phyloP scores from a whole-genome alignment of 1,140 invertebrate genomes.

The Heliothis subflexa region DNA sequence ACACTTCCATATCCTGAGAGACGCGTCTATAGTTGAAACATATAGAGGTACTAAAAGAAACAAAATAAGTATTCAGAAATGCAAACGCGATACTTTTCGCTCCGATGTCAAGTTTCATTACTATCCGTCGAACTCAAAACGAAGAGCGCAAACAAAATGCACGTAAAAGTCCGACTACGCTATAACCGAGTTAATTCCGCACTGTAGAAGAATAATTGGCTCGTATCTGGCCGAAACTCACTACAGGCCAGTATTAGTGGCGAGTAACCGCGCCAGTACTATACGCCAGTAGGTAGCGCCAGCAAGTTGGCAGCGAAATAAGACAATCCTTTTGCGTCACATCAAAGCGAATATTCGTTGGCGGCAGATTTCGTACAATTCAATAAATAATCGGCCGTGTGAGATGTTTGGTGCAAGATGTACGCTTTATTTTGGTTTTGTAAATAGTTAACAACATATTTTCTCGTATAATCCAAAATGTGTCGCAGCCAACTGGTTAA shows the following conservation, averaged over 20 bases:
- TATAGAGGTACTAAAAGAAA: not conserved
- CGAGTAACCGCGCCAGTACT: not conserved
- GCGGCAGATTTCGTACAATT: constrained; percentile 53
- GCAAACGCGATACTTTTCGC: not conserved
- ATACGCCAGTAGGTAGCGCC: not conserved
- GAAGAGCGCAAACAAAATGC: not conserved
- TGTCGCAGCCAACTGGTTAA: too few relatives aligned
- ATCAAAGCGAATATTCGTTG: constrained; percentile 50
- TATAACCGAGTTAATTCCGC: constrained; percentile 17
- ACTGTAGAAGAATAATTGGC: constrained; percentile 25
- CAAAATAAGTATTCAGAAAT: too few relatives aligned
- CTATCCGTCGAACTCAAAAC: not conserved
- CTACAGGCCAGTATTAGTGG: not conserved
- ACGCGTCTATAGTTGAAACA: too few relatives aligned
- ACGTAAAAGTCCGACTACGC: constrained; percentile 5
- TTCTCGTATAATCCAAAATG: too few relatives aligned
- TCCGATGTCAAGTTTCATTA: constrained; percentile 14
- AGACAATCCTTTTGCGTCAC: constrained; percentile 54
- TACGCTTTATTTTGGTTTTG: not conserved
- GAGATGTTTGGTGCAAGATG: constrained; percentile 47
- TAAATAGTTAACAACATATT: too few relatives aligned
- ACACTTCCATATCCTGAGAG: too few relatives aligned
- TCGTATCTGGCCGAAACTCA: not conserved
- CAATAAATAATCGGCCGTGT: constrained; percentile 57
- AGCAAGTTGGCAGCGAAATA: constrained; percentile 24